Conservation (phyloP, 2,888 invertebrate species). For the Drosophila heteroneura region DNA sequence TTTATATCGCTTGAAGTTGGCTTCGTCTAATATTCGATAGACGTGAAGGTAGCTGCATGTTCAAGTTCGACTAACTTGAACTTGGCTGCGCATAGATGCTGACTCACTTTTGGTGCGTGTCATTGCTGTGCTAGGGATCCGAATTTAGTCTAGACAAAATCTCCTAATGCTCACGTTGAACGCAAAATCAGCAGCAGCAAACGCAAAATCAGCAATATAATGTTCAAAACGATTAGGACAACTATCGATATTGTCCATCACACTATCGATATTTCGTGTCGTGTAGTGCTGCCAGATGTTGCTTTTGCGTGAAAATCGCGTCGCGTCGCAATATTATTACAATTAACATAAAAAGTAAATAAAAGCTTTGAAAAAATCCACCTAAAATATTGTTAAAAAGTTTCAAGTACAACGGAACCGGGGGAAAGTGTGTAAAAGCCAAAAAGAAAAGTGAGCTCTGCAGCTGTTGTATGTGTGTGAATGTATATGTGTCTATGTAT, state of each 20-base stretch:
- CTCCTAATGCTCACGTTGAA: background rate
- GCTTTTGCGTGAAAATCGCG: slow-evolving; percentile 51
- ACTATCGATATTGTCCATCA: background rate
- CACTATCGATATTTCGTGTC: slow-evolving; percentile 36
- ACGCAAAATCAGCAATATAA: slow-evolving; percentile 3
- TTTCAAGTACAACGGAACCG: slow-evolving; percentile 9
- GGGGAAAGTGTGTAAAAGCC: slow-evolving; percentile 37
- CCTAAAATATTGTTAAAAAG: slow-evolving; percentile 17
- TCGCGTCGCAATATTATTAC: slow-evolving; percentile 56
- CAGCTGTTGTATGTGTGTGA: slow-evolving; percentile 56
- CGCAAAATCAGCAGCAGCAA: slow-evolving; percentile 4
- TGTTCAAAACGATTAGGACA: slow-evolving; percentile 1
- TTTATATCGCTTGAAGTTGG: slow-evolving; percentile 24
- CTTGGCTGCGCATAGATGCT: slow-evolving; percentile 20
- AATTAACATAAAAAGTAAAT: slow-evolving; percentile 42
- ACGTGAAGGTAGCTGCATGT: slow-evolving; percentile 30
- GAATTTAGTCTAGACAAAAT: slow-evolving; percentile 13
- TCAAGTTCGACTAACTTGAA: background rate
- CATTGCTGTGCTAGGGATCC: slow-evolving; percentile 1
- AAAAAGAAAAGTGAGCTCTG: slow-evolving; percentile 61
- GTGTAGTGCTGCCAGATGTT: slow-evolving; percentile 53
- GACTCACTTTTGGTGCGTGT: slow-evolving; percentile 24
- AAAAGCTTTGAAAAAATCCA: slow-evolving; percentile 37
- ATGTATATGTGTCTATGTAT: slow-evolving; percentile 41
- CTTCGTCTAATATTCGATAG: background rate